Base-by-base conservation (phyloP, 2,113 vertebrate species). In the Brachypteracias leptosomus region DNA sequence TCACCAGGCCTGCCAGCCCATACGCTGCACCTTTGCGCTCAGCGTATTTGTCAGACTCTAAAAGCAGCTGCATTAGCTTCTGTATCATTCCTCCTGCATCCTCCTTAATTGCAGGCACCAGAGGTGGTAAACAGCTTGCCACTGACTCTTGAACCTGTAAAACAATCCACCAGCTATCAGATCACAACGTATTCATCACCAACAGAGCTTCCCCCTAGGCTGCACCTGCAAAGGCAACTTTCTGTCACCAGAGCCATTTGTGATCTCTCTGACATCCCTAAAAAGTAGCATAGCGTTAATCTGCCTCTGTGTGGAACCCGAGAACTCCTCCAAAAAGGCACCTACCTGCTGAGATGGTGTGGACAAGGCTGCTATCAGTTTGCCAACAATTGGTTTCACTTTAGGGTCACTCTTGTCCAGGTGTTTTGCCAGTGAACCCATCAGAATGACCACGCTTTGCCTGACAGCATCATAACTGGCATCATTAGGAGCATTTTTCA, bases 281-380 rank as follows among this genome's bases (percentile, higher is more conserved):
- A 4, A n/a, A 55, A 63, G 55, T 25, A 70, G 19, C 19, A 14
- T 3, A 63, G 24, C 13, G 35, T 77, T 74, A 86, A 49, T 44
- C 65, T 72, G 81, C 40, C 88, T 85, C 71, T 67, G 42, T 3
- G 1, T 38, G 72, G 72, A 76, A 68, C 49, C 6, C 4, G 28
- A 20, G 8, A 58, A 14, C 13, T 82, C 66, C 59, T 75, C 38
- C 66, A 70, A 35, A 70, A 36, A 67, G 33, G 21, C 96, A 99
- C 99, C 98, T 97, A 99, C 99, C 99, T 99, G 99, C 93, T 99
- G 99, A 88, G 99, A 99, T 2, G 99, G 99, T 3, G 99, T 99
- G 24, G 99, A 99, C 57, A 99, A 98, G 6, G 99, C 99, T 2
- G 99, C 98, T 57, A 99, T 99, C 72, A 99, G 98, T 93, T 99